phyloP scores from a whole-genome alignment of 2,797 vertebrate genomes.

The Yasuhikotakia modesta region DNA sequence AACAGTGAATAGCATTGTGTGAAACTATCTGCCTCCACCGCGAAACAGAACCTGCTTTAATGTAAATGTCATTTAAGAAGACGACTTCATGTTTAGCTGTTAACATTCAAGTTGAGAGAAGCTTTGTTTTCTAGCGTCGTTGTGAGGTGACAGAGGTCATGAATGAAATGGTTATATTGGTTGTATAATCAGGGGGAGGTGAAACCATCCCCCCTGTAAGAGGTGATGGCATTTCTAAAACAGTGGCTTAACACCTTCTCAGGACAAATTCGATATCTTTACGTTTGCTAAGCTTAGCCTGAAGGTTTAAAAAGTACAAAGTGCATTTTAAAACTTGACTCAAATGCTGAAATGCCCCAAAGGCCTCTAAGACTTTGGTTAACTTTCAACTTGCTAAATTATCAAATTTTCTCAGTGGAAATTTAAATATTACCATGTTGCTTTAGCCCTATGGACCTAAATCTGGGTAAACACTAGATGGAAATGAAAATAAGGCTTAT shows the following conservation, averaged over 20 bases:
- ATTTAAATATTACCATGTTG: not conserved
- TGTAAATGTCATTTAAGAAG: constrained; percentile 56
- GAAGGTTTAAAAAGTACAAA: constrained; percentile 45
- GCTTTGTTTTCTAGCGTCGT: constrained; percentile 38
- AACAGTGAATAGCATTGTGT: constrained; percentile 67
- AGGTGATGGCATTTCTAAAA: constrained; percentile 24
- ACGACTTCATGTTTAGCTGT: constrained; percentile 36
- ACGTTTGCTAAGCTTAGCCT: constrained; percentile 42
- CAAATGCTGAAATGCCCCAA: constrained; percentile 16
- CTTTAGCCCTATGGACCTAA: not conserved
- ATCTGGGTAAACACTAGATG: not conserved
- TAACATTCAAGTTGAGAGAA: constrained; percentile 26
- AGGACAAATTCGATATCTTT: constrained; percentile 61
- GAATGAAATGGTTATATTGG: constrained; percentile 48
- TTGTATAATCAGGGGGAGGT: constrained; percentile 42
- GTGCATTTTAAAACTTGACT: constrained; percentile 25
- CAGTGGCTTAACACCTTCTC: constrained; percentile 56
- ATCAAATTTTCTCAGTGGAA: constrained; percentile 42
- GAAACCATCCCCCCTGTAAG: constrained; percentile 52
- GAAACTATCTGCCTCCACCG: constrained; percentile 28
- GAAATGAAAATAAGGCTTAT: not conserved
- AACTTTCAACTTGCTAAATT: constrained; percentile 51
- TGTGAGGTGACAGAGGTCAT: constrained; percentile 40
- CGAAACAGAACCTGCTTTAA: constrained; percentile 47
- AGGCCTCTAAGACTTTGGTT: constrained; percentile 38